Base-by-base conservation (phyloP, 2,797 vertebrate genomes). In the Gymnoscopelus microlampas region DNA sequence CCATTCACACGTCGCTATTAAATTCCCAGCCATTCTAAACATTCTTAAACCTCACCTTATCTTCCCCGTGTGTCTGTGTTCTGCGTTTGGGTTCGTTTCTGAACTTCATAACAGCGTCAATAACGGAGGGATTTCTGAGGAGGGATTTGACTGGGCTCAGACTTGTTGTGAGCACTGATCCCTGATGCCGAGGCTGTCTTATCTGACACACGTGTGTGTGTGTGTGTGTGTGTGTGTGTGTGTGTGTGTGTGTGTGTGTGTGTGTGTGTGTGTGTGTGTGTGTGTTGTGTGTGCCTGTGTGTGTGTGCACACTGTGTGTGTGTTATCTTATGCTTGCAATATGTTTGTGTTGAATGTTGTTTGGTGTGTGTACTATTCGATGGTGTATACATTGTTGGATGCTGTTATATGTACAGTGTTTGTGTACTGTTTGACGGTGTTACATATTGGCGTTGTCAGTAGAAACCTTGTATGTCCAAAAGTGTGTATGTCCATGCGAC, bases 111-210 rank as follows among this genome's bases (percentile, higher is more conserved):
- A 10, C 39, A 44, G 79, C 82, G 74, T 85, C 89, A 81, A 77
- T 75, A 82, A 85, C 83, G 62, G 70, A 72, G 78, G 82, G 81
- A 82, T 86, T 87, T 89, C 82, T n/a, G 7, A 89, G 68, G 29
- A 5, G 48, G 84, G 88, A 88, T 91, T 91, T 89, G 64, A 53
- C 78, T 75, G 77, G 84, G 80, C 74, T 85, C 72, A 70, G 74
- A 70, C 72, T 84, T 84, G 72, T 77, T 85, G 72, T 76, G 82
- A 92, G 83, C 75, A 77, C 63, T 35, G 73, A 93, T 89, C 80
- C 74, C 74, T 81, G 78, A 87, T 88, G 83, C 87, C 85, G 83
- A 82, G 19, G 78, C 82, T 81, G 77, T 83, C 85, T 89, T 84
- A 87, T 88, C 84, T 87, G 81, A 84, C 77, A 75, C 67, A 82